Base-by-base conservation (phyloP, 1,140 invertebrate genomes). In the Trichonephila inaurata region DNA sequence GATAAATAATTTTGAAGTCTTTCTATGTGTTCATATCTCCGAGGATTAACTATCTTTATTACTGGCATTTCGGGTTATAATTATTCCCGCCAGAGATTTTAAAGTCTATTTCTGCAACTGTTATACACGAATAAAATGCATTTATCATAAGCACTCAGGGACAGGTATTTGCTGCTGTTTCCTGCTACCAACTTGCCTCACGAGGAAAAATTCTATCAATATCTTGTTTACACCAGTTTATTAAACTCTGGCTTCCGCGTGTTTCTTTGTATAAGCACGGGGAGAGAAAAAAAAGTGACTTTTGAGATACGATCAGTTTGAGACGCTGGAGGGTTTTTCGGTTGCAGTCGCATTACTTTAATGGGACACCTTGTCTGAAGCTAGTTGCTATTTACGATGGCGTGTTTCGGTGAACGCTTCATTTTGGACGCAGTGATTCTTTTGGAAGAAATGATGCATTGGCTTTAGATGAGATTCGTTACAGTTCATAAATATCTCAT, bases 211-310 rank as follows among this genome's bases (percentile, higher is more conserved):
- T 40, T 58, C 82, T 24, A 24, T 89, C 40, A 33, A 14, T 69
- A 89, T 89, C 87, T 14, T 40, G 64, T 89, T 89, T 89, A 69
- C 61, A n/a, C 33, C 62, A 89, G 87, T 89, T 89, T 89, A 69
- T 51, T 89, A 66, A 89, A 89, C 87, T 58, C 87, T 51, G 8
- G 51, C 58, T 62, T 62, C 85, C 64, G 61, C 62, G 87, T 69
- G 61, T 69, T 28, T 87, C 58, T 62, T 87, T 87, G 10, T 18
- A 40, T 40, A n/a, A 87, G 62, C 85, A 51, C 10, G 51, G 51
- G 10, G 10, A 51, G 10, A 51, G 10, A 51, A 10, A 51, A 28
- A 21, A 58, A 85, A 60, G n/a, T n/a, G 44, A 12, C n/a, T 58
- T 16, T 40, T 18, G 6, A 40, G 72, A 77, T 77, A 77, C 33